phyloP scores from a whole-genome alignment of 2,888 invertebrate species.

The Eremobia ochroleuca region DNA sequence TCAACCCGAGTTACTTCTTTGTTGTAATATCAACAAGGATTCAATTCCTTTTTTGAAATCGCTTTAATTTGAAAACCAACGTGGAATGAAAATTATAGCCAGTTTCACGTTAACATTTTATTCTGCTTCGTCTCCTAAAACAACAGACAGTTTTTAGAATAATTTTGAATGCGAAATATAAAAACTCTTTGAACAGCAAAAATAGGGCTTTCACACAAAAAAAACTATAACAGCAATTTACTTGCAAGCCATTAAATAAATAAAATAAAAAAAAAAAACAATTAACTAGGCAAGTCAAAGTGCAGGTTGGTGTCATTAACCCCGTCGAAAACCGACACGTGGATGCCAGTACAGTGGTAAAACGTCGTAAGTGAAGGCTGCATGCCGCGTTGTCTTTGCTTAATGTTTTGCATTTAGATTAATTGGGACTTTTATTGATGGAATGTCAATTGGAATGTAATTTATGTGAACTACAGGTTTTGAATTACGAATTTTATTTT shows the following conservation, averaged over 20 bases:
- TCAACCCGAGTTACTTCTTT: not conserved
- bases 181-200: not conserved
- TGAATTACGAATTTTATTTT: constrained; percentile 21
- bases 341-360: constrained; percentile 63
- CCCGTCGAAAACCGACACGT: constrained; percentile 83
- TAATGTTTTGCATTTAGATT: constrained; percentile 32
- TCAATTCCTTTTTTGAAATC: not conserved
- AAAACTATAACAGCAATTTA: constrained; percentile 21
- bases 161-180: not conserved
- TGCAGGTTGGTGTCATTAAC: constrained; percentile 83
- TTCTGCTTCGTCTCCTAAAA: no score
- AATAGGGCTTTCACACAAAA: not conserved
- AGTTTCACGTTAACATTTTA: not conserved
- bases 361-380: constrained; percentile 62
- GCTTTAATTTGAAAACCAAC: not conserved
- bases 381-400: constrained; percentile 51
- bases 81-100: not conserved
- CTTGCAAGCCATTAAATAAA: constrained; percentile 53
- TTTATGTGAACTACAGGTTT: constrained; percentile 25
- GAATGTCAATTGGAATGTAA: constrained; percentile 49
- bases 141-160: not conserved
- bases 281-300: constrained; percentile 81
- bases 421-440: constrained; percentile 38
- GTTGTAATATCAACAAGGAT: not conserved
- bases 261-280: constrained; percentile 66